These are phyloP conservation scores for Seriola rivoliana DNA, from an alignment of 2,113 vertebrate species.

Conservation along the genomic window DNA sequence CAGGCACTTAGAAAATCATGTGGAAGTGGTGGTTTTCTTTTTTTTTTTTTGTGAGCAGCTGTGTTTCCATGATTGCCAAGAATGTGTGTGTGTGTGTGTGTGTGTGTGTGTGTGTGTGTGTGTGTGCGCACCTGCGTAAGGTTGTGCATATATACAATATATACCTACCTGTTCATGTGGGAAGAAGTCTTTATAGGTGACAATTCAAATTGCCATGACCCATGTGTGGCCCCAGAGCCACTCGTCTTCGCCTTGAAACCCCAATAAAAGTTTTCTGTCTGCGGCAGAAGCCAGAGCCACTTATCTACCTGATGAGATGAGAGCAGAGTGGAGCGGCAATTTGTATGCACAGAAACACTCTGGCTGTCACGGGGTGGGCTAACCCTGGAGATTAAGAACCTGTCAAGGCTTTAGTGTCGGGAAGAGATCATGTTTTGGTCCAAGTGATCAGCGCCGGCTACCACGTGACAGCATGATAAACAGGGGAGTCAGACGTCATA, in stretches of 20 bases:
- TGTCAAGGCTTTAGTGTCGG: constrained; percentile 58
- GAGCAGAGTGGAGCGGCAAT: constrained; percentile 52
- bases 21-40: neutral
- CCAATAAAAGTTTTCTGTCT: constrained; percentile 58
- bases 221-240: constrained; percentile 29
- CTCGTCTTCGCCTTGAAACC: constrained; percentile 49
- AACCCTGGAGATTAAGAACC: constrained; percentile 78
- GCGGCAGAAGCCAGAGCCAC: constrained; percentile 50
- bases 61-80: neutral
- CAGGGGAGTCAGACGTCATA: constrained; percentile 45
- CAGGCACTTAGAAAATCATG: constrained; percentile 32
- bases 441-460: constrained; percentile 65
- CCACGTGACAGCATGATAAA: constrained; percentile 73
- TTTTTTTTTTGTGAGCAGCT: constrained; percentile 1
- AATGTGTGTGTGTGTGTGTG: neutral
- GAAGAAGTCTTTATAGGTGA: constrained; percentile 23
- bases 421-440: constrained; percentile 77
- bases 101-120: neutral
- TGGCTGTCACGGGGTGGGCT: constrained; percentile 71
- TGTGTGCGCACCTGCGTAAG: too few relatives aligned
- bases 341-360: constrained; percentile 71
- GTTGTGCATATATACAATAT: neutral
- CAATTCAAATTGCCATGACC: constrained; percentile 49
- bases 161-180: neutral
- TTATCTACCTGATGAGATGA: constrained; percentile 58